Percentiles rank a stretch among this genome's conserved stretches.
Conservation (phyloP, 2,113 vertebrate species). For the Corynorhinus townsendii region DNA sequence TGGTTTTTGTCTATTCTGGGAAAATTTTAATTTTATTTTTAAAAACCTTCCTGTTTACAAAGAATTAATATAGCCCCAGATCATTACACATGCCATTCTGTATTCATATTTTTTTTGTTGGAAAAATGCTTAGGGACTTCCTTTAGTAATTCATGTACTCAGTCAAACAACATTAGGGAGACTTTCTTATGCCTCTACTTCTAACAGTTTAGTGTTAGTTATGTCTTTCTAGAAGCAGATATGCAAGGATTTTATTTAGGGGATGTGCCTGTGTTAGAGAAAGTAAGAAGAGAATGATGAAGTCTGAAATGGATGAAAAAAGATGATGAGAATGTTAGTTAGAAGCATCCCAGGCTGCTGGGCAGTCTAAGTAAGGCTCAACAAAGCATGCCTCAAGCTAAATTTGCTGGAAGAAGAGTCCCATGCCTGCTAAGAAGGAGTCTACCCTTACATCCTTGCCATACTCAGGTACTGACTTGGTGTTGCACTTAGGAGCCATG, state of each 20-base stretch:
- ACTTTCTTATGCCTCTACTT: background rate
- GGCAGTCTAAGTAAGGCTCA: background rate
- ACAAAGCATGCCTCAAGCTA: background rate
- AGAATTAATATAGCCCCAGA: background rate
- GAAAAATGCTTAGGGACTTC: background rate
- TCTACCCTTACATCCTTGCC: background rate
- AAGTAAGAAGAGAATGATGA: background rate
- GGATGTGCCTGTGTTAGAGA: background rate
- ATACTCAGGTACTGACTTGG: background rate
- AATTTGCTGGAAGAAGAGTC: background rate
- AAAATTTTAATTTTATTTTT: background rate
- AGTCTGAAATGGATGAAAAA: background rate
- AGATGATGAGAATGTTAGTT: background rate
- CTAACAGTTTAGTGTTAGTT: background rate
- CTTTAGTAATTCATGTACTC: background rate
- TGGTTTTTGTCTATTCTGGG: conserved; percentile 3
- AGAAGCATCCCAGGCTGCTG: background rate
- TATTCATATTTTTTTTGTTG: background rate
- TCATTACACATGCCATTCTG: background rate
- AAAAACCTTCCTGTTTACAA: background rate
- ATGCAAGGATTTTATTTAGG: background rate
- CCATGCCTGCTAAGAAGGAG: background rate
- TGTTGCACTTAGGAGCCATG: background rate
- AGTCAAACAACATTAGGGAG: background rate
- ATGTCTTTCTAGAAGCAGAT: background rate